Evolutionary conservation across 2,113 vertebrate species (phyloP), one percentile per base, ranked within the genome.

Genomic region (Lophura nycthemera): DNA sequence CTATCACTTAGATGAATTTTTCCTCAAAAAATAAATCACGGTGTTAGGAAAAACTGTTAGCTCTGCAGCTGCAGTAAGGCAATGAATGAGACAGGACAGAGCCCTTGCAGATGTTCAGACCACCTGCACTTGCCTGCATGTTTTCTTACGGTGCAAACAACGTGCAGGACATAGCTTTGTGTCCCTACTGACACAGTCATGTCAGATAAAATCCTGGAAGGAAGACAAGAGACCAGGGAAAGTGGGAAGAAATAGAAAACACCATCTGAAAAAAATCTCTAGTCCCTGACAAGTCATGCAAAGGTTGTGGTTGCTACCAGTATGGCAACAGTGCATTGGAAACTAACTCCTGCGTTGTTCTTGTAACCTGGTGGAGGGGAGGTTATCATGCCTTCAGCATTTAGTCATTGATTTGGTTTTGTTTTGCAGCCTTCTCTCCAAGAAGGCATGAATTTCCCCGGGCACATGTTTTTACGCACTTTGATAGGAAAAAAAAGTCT

Each of bases 161-260:
- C 70, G 71, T 57, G 22, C 0, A 1, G 36, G 75, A 89, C 72
- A n/a, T 13, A 81, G 75, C 74, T 88, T 42, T 59, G 21, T 88
- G 77, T 72, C 40, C 67, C 77, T 83, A 83, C 56, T 83, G 67
- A 86, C 59, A 76, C 1, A 75, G 69, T 70, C 75, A 84, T 81
- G 90, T 96, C 79, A 83, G 82, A 90, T 66, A 91, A 88, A 92
- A 78, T 82, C 63, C 42, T 82, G 65, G 21, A 86, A 92, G 65
- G 10, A 27, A 72, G 65, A 69, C 48, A 95, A 93, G 30, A 27
- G 45, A 64, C 15, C 7, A 32, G 34, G 12, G 45, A 25, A 69
- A 47, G 24, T 56, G 42, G 22, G 60, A 30, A 82, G 19, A 92
- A 89, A 83, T 1, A 76, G 48, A 76, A 95, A 92, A 83, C 20